Percentiles rank a stretch among this genome's conserved stretches.
These are phyloP conservation scores for Nebria brevicollis DNA, from an alignment of 2,888 invertebrate species.

Conservation along the genomic window DNA sequence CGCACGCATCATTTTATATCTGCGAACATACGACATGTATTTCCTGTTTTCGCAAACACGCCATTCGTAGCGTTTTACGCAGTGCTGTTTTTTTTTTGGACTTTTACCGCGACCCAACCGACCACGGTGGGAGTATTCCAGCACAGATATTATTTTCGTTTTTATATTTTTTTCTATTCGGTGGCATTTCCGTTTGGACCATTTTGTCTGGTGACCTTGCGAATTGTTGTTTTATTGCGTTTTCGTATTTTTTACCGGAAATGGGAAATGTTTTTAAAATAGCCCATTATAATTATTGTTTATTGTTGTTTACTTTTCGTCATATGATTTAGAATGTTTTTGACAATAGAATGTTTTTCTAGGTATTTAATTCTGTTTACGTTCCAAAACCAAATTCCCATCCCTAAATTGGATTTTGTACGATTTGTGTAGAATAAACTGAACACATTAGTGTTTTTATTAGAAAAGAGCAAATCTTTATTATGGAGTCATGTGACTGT, in stretches of 20 bases:
- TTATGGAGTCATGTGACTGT: no score
- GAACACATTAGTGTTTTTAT: no score
- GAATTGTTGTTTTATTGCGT: not conserved
- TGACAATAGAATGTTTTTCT: no score
- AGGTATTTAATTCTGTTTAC: no score
- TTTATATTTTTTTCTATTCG: not conserved
- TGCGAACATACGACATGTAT: constrained; percentile 33
- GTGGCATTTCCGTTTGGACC: not conserved
- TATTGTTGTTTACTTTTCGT: not conserved
- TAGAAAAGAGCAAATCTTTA: no score
- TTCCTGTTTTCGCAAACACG: constrained; percentile 30
- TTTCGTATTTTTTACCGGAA: not conserved
- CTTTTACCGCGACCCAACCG: not conserved
- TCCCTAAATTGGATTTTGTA: no score
- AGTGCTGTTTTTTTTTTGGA: not conserved
- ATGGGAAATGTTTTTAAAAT: not conserved
- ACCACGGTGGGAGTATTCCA: not conserved
- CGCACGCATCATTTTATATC: constrained; percentile 16
- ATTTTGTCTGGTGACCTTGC: not conserved
- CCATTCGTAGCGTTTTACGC: not conserved
- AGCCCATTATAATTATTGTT: not conserved
- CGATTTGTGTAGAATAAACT: no score
- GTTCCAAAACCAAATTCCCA: no score
- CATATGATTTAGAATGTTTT: not conserved
- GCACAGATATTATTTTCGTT: not conserved